Conservation (phyloP, 1,140 invertebrate species). For the Calosoma granatense region DNA sequence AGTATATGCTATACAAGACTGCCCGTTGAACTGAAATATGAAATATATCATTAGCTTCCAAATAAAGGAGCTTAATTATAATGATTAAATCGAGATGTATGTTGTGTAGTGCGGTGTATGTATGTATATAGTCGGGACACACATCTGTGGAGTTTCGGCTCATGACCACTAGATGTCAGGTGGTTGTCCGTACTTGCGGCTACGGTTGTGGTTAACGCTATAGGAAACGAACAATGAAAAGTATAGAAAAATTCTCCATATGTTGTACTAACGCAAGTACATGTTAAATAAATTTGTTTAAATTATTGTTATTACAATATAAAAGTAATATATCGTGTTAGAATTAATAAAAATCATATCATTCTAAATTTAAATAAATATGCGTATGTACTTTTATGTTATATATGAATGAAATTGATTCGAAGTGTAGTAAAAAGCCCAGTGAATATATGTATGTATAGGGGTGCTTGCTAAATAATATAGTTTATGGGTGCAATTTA, state of each 20-base stretch:
- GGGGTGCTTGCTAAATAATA: too few species aligned
- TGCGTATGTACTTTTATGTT: too few species aligned
- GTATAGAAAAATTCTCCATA: background rate
- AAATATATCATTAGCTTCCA: slow-evolving; percentile 9
- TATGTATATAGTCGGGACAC: background rate
- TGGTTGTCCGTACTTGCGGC: background rate
- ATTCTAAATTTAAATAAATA: too few species aligned
- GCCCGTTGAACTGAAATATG: slow-evolving; percentile 1
- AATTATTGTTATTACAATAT: background rate
- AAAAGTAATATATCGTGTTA: too few species aligned
- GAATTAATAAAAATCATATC: too few species aligned
- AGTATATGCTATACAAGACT: background rate
- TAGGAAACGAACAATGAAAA: background rate
- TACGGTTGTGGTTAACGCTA: background rate
- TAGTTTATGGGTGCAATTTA: too few species aligned
- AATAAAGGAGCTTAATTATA: slow-evolving; percentile 7
- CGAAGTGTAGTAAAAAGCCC: too few species aligned
- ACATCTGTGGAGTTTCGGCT: background rate
- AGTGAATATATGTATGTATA: too few species aligned
- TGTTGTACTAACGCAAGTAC: background rate
- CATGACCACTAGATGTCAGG: background rate
- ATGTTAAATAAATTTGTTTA: background rate
- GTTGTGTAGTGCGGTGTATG: background rate
- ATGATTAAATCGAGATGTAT: slow-evolving; percentile 2
- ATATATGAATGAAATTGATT: too few species aligned